Base-by-base conservation (phyloP, 2,113 vertebrate genomes). In the Synodontis membranacea region DNA sequence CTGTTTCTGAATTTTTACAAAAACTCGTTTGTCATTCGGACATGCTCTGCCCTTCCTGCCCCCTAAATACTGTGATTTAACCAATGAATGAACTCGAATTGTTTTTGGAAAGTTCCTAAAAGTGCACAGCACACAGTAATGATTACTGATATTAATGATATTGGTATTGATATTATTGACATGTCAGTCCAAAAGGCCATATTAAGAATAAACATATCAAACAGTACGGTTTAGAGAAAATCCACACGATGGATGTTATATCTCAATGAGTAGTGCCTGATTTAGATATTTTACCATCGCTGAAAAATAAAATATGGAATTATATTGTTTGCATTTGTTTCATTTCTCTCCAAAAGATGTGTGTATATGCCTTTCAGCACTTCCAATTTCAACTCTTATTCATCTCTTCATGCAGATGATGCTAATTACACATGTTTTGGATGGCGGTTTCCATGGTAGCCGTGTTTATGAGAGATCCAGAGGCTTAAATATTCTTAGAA, bases 201-300 rank as follows among this genome's bases (percentile, higher is more conserved):
- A 78, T 12, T 78, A 23, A 78, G 42, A 85, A 85, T 23, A 78
- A 84, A 84, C 83, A 62, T 84, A 84, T 76, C 70, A 62, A 62
- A 25, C 37, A 34, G 19, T 23, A n/a, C 44, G 8, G 2, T 44
- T 46, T 60, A 58, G 10, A 84, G 42, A 31, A 42, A 58, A 37
- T 79, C 10, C 42, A 62, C 52, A 48, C 1, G 3, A 34, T 84
- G 21, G 52, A 54, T 44, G 34, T 72, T 8, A 88, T 82, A 85
- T 88, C 48, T 80, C 70, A 66, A 74, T 80, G 85, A 93, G 90
- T 91, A 94, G 93, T 94, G 94, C 93, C 93, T 94, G 90, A 94
- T 93, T 91, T 84, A 93, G 34, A n/a, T 62, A 91, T 88, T 94
- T 92, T 92, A 85, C 84, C 72, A 81, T 76, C 74, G 17, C 28